A percentile compares a stretch with the other conserved stretches of the same genome.
Conservation (phyloP, 2,888 invertebrate genomes). For the Tiphia femorata region DNA sequence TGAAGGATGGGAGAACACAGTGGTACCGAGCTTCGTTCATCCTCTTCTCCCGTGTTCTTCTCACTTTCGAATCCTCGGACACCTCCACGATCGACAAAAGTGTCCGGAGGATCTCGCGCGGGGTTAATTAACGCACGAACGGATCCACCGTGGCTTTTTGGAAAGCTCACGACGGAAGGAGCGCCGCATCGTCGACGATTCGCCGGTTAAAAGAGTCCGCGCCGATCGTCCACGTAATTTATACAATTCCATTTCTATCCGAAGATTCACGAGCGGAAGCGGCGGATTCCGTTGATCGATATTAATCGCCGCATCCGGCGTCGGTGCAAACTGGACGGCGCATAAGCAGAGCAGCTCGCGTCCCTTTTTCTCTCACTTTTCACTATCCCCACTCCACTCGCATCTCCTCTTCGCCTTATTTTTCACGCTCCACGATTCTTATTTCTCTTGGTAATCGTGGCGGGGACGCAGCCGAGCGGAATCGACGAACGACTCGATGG, state of each 20-base stretch:
- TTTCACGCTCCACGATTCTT: neutral
- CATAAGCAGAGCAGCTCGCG: too few relatives aligned
- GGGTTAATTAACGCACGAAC: neutral
- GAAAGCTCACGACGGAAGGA: neutral
- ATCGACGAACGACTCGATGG: neutral
- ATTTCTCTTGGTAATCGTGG: neutral
- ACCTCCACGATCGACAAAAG: conserved; percentile 35
- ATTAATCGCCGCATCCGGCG: too few relatives aligned
- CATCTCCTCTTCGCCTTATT: neutral
- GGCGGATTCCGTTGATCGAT: too few relatives aligned
- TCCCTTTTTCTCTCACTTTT: conserved; percentile 16
- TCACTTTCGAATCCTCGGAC: neutral
- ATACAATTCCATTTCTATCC: neutral
- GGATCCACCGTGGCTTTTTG: too few relatives aligned
- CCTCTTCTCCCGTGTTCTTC: neutral
- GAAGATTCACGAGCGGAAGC: too few relatives aligned
- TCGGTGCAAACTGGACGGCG: too few relatives aligned
- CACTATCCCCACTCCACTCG: neutral
- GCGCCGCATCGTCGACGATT: neutral
- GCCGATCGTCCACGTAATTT: too few relatives aligned
- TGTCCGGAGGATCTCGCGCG: conserved; percentile 8
- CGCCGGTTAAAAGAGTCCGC: neutral
- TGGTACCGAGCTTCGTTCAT: too few relatives aligned
- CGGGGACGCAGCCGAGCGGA: neutral
- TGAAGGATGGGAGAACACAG: too few relatives aligned